phyloP scores from a whole-genome alignment of 1,140 invertebrate species.

The Sarcophaga peregrina region DNA sequence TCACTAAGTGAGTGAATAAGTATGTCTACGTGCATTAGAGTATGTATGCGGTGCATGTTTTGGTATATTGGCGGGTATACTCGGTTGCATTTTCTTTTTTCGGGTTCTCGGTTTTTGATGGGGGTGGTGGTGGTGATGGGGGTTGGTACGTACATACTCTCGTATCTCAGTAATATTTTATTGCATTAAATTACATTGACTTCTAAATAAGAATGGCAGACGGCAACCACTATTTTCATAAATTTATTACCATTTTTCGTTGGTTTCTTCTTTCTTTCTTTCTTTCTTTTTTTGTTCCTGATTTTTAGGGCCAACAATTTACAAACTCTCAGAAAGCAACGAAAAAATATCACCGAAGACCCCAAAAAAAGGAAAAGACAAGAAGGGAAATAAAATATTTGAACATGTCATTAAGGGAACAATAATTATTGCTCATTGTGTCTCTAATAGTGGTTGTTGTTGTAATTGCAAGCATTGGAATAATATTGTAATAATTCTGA shows the following conservation, averaged over 20 bases:
- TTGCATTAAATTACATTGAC: constrained; percentile 41
- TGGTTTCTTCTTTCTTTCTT: neutral
- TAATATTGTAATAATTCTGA: neutral
- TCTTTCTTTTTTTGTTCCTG: neutral
- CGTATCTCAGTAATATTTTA: constrained; percentile 39
- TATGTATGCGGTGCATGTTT: neutral
- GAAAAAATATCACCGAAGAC: too few relatives aligned
- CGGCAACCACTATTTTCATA: constrained; percentile 41
- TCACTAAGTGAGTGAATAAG: neutral
- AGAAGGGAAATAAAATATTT: constrained; percentile 13
- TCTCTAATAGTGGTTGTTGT: neutral
- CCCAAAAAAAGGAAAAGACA: neutral
- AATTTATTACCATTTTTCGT: constrained; percentile 39
- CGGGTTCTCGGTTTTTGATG: neutral
- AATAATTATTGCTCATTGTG: constrained; percentile 38
- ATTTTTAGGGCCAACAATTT: constrained; percentile 13
- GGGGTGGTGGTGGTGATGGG: neutral
- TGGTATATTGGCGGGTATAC: neutral
- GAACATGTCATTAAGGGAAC: constrained; percentile 38
- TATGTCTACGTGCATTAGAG: constrained; percentile 5
- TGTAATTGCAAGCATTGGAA: neutral
- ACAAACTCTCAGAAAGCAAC: too few relatives aligned
- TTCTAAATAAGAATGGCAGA: constrained; percentile 32
- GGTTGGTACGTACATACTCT: too few relatives aligned
- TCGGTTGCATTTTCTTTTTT: constrained; percentile 12